Base-by-base conservation (phyloP, 2,888 invertebrate species). In the Eumacrocentrus americanus region DNA sequence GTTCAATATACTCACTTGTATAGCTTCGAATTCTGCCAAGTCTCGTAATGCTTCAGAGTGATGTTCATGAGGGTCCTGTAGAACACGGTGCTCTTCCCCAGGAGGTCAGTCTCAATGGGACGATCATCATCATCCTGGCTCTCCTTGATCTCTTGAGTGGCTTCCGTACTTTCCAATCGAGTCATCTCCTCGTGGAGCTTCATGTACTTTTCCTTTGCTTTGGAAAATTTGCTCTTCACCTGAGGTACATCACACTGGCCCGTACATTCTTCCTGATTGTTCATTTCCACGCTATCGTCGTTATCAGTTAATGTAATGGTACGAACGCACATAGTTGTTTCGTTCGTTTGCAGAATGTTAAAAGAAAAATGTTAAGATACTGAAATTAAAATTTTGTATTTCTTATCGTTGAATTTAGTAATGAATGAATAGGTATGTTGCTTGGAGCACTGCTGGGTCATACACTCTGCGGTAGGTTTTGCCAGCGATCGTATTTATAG, bases 11-110 rank as follows among this genome's bases (percentile, higher is more conserved):
- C 85, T 84, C 58, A 86, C 86, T 82, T 82, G 72, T 82, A 84
- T 11, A 81, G 78, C 68, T 83, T 83, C 58, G 83, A 81, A 62
- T 83, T 82, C 64, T 83, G 83, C 25, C 83, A 64, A 1, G 74
- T 73, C 56, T 76, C 81, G 66, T 82, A 65, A 22, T 72, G 73
- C 18, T 77, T 72, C 62, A 81, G 81, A 72, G 84, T 72, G 22
- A 81, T 59, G 63, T 84, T 83, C 60, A 82, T 80, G 7, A 80
- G 73, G 11, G 81, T 60, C 68, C 82, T 84, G 62, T 83, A 83
- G 66, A 79, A 81, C 62, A 83, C 81, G 0, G 84, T 85, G 63
- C 83, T 83, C 20, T 83, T 72, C 0, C 84, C 81, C 16, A 86
- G 80, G 23, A 84, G 78, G 66, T 85, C 84, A 3, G 40, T 47